Evolutionary conservation across 2,888 invertebrate genomes (phyloP).

Genomic region (Sthenelais limicola): DNA sequence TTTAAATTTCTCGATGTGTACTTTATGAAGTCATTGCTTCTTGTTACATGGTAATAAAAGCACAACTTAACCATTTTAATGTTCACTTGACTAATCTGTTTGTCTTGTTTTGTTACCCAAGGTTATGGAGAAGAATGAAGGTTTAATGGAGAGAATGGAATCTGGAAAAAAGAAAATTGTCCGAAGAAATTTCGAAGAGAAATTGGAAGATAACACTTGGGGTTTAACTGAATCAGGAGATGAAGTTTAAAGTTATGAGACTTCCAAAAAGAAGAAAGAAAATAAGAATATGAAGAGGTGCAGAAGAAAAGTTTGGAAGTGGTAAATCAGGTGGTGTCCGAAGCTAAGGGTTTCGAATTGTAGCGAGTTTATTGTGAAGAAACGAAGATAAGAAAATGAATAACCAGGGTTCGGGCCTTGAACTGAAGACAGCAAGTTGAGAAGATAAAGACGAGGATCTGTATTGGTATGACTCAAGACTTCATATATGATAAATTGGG

Average conservation of each 20-base stretch:
- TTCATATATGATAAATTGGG: too few relatives aligned
- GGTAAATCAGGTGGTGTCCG: conserved; percentile 13
- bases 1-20: not conserved
- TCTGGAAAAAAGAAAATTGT: conserved; percentile 32
- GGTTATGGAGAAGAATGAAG: conserved; percentile 38
- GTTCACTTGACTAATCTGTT: conserved; percentile 14
- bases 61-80: not conserved
- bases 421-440: too few relatives aligned
- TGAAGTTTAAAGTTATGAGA: conserved; percentile 27
- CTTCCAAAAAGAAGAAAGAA: conserved; percentile 34
- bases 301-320: conserved; percentile 21
- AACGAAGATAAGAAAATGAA: too few relatives aligned
- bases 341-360: too few relatives aligned
- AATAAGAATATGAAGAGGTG: conserved; percentile 18
- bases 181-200: too few relatives aligned
- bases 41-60: not conserved
- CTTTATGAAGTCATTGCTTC: not conserved
- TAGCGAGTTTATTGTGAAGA: too few relatives aligned
- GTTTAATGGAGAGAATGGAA: conserved; percentile 33
- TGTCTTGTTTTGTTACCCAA: conserved; percentile 33
- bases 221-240: conserved; percentile 13
- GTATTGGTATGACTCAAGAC: too few relatives aligned
- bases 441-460: too few relatives aligned
- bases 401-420: too few relatives aligned
- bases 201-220: conserved; percentile 20